Evolutionary conservation across 2,797 vertebrate species (phyloP), one percentile per base, ranked within the genome.

Genomic region (Rhinichthys osculus): DNA sequence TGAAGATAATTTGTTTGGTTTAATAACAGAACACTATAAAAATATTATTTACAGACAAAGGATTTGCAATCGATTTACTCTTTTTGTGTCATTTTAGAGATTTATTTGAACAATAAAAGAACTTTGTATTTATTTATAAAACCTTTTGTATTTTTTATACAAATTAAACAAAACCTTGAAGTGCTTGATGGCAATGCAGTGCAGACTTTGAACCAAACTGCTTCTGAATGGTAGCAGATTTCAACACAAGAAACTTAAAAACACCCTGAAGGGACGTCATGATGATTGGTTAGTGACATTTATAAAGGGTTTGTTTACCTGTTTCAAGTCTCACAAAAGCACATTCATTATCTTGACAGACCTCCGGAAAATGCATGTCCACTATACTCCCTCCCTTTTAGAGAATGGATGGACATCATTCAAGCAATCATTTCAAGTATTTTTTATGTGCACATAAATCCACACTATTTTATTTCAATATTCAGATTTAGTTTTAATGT

Each of bases 231-330:
- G 66, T 47, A 78, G 78, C 74, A 71, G 13, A 85, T 71, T 59
- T 78, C 83, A 78, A 78, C 74, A 84, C 0, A 16, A 84, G 83
- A 33, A 70, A 44, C 83, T 57, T 78, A 85, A 78, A 85, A 78
- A 78, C 74, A 84, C 74, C 76, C 83, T 44, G 14, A 85, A 59
- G 83, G 64, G 74, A 84, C 17, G 35, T 71, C 35, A 17, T 54
- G 64, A 50, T 70, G 74, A 78, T 59, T 44, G 27, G 74, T 71
- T 78, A 78, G 74, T 85, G 77, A 80, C 84, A 72, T 73, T 85
- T 80, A 73, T 80, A 72, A 79, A 85, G 69, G 77, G 84, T 85
- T 85, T 85, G 84, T 85, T 85, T 85, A 85, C 84, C 42, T 85
- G 42, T 73, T 64, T 85, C 77, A 52, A 73, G 69, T 66, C 77